Conservation (phyloP, 2,888 invertebrate species). For the Busseola fusca region DNA sequence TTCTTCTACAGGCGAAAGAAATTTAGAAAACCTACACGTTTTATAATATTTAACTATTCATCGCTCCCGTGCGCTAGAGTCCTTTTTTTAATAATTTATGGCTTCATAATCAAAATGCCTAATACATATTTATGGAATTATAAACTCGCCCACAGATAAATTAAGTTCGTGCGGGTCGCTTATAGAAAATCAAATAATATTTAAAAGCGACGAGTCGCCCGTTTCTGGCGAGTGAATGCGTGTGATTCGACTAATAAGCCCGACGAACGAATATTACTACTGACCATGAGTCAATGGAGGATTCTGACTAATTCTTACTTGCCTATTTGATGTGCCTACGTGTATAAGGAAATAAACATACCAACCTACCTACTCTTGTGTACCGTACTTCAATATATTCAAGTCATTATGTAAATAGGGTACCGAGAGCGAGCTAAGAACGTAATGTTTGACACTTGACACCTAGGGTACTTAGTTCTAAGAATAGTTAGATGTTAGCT, state of each 20-base stretch:
- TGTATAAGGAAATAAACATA: slow-evolving; percentile 53
- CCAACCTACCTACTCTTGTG: not conserved
- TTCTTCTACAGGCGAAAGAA: not conserved
- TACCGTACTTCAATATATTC: slow-evolving; percentile 20
- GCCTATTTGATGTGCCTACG: slow-evolving; percentile 1
- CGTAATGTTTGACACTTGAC: slow-evolving; percentile 40
- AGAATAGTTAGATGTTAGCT: slow-evolving; percentile 24
- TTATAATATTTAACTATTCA: no score
- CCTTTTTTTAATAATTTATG: not conserved
- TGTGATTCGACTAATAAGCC: not conserved
- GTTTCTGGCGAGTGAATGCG: not conserved
- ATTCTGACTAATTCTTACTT: slow-evolving; percentile 44
- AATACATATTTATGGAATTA: not conserved
- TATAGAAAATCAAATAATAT: not conserved
- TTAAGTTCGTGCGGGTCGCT: no score
- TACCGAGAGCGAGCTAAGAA: slow-evolving; percentile 36
- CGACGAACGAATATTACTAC: slow-evolving; percentile 36
- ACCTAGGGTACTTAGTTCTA: slow-evolving; percentile 18
- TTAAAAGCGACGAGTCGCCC: not conserved
- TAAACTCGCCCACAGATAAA: not conserved
- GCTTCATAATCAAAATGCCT: not conserved
- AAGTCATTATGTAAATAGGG: slow-evolving; percentile 55
- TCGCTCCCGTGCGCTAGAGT: no score
- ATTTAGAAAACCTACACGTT: not conserved
- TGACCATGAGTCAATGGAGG: slow-evolving; percentile 48